Evolutionary conservation across 1,140 invertebrate genomes (phyloP).

Genomic region (Bombus superbus): DNA sequence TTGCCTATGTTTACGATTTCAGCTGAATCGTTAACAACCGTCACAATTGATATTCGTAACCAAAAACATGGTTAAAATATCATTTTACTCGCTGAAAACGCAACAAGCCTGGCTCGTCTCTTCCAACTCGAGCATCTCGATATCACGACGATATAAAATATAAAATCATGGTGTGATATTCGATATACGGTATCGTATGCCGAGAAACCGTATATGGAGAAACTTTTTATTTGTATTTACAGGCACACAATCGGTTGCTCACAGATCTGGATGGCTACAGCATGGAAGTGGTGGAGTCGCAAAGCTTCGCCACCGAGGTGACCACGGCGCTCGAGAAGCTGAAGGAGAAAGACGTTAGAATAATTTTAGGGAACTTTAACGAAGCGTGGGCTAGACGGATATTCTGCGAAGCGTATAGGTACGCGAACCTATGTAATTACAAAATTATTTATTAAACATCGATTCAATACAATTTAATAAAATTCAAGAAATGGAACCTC

Average conservation of each 20-base stretch:
- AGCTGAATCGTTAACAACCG: background rate
- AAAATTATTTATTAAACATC: slow-evolving; percentile 56
- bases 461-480: too few species aligned
- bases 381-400: slow-evolving; percentile 96
- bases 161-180: background rate
- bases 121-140: background rate
- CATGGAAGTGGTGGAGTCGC: slow-evolving; percentile 94
- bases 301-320: slow-evolving; percentile 97
- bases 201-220: background rate
- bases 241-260: slow-evolving; percentile 96
- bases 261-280: slow-evolving; percentile 92
- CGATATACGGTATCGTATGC: background rate
- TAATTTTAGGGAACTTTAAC: slow-evolving; percentile 98
- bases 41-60: background rate
- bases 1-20: background rate
- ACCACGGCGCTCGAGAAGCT: slow-evolving; percentile 91
- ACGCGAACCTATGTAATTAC: background rate
- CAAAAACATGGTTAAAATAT: background rate
- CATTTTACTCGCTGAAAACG: background rate
- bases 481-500: too few species aligned
- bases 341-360: slow-evolving; percentile 96
- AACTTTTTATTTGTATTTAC: slow-evolving; percentile 11
- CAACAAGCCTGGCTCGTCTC: background rate
- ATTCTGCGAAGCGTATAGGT: slow-evolving; percentile 96
- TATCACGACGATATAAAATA: too few species aligned